These are phyloP conservation scores for Corynorhinus townsendii DNA, from an alignment of 2,113 vertebrate species.

Conservation along the genomic window DNA sequence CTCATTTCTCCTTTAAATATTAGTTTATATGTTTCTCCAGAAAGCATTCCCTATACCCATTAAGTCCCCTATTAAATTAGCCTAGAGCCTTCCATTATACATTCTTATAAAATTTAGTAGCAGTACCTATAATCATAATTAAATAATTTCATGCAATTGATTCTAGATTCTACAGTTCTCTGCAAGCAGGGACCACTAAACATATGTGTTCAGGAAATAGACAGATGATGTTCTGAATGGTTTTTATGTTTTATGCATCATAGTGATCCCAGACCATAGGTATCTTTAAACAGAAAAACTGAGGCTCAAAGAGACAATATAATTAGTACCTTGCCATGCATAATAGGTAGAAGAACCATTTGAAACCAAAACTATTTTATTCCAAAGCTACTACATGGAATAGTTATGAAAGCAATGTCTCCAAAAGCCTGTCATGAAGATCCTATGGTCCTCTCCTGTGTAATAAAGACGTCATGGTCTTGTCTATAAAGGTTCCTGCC, in stretches of 20 bases:
- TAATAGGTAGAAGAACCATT: neutral
- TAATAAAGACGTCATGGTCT: neutral
- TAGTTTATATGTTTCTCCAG: neutral
- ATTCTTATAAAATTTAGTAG: neutral
- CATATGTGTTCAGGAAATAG: neutral
- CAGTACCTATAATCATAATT: neutral
- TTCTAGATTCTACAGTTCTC: neutral
- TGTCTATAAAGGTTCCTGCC: neutral
- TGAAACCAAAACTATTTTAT: neutral
- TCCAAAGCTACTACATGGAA: neutral
- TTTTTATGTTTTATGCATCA: neutral
- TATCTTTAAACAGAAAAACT: neutral
- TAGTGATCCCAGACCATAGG: neutral
- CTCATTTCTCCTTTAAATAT: neutral
- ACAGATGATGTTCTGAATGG: neutral
- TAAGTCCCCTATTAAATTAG: neutral
- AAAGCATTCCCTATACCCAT: neutral
- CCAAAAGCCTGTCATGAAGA: neutral
- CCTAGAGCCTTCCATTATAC: neutral
- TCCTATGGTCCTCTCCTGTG: neutral
- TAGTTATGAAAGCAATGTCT: neutral
- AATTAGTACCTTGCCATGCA: neutral
- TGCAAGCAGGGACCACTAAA: neutral
- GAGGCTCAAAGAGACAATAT: neutral
- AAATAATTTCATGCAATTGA: neutral